Conservation (phyloP, 35 echinoderm and acorn worm genomes). For the Nesometra sesokonis region DNA sequence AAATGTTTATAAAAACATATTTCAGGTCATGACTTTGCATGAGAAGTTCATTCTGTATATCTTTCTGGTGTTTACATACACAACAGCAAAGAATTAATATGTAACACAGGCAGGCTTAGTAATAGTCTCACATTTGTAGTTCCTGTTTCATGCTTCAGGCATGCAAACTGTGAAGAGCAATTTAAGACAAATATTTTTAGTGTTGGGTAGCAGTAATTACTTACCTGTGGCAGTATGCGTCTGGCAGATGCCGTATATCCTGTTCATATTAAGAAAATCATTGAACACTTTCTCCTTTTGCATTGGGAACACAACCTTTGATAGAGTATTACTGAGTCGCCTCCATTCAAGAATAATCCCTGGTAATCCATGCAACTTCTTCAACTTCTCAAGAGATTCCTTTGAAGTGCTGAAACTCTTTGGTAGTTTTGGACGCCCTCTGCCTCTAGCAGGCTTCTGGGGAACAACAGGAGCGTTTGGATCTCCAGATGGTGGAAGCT, state of each 20-base stretch:
- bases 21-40: too few relatives aligned
- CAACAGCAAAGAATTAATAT: too few relatives aligned
- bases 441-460: constrained; percentile 50
- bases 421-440: constrained; percentile 50
- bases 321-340: constrained; percentile 53
- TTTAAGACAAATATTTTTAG: too few relatives aligned
- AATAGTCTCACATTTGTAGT: too few relatives aligned
- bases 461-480: constrained; percentile 6
- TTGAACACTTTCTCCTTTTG: constrained; percentile 76
- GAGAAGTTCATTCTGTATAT: too few relatives aligned
- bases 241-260: constrained; percentile 60
- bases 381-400: constrained; percentile 81
- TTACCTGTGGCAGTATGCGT: constrained; percentile 91
- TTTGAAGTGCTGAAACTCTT: constrained; percentile 95
- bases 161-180: too few relatives aligned
- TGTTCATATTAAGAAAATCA: constrained; percentile 42
- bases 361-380: constrained; percentile 64
- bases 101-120: too few relatives aligned
- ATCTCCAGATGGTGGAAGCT: constrained; percentile 85
- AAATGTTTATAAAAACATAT: too few relatives aligned
- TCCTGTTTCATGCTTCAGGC: too few relatives aligned
- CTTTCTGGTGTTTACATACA: too few relatives aligned
- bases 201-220: background rate
- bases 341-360: constrained; percentile 85
- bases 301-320: constrained; percentile 87